Evolutionary conservation across 1,140 invertebrate genomes (phyloP), one percentile per base, ranked within the genome.

Genomic region (Zaprionus lachaisei): DNA sequence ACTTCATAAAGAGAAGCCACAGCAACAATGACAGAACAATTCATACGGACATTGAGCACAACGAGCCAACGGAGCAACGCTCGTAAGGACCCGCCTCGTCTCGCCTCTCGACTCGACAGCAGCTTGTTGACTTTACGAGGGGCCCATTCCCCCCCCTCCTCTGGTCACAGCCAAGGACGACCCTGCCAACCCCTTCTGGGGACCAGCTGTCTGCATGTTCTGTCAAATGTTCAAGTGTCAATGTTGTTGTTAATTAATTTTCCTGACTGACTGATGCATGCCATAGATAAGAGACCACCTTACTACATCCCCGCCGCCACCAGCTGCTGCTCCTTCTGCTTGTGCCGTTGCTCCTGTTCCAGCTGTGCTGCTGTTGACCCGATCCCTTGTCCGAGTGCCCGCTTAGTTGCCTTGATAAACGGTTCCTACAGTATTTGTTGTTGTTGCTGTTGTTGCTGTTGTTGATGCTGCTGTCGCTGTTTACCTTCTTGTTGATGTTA

Each of bases 161-260:
- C 3, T 31, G 31, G 31, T 34, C 31, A 11, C n/a, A 17, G 41
- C 7, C n/a, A 47, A 47, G 41, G n/a, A 47, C 41, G 6, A 17
- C n/a, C n/a, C n/a, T 3, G n/a, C n/a, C n/a, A n/a, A 47, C 11
- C 61, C 51, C 37, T 38, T 24, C 15, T 7, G 22, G 17, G 12
- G 67, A 24, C 41, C 57, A 60, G 75, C 75, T 77, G 78, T 76
- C 84, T 64, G 78, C 75, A 79, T 76, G 75, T 83, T 78, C 80
- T 83, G 85, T 81, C 79, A 81, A 89, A 85, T 82, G 79, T 80
- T 89, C 85, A 82, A 90, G 85, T 89, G 85, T 90, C 85, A 89
- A 89, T 89, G 85, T 85, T 89, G 81, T 82, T 89, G 85, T 89
- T 89, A 89, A 89, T 89, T 89, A 89, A 89, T 89, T 89, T 89